Evolutionary conservation across 2,797 vertebrate species (phyloP).

Genomic region (Dermochelys coriacea): DNA sequence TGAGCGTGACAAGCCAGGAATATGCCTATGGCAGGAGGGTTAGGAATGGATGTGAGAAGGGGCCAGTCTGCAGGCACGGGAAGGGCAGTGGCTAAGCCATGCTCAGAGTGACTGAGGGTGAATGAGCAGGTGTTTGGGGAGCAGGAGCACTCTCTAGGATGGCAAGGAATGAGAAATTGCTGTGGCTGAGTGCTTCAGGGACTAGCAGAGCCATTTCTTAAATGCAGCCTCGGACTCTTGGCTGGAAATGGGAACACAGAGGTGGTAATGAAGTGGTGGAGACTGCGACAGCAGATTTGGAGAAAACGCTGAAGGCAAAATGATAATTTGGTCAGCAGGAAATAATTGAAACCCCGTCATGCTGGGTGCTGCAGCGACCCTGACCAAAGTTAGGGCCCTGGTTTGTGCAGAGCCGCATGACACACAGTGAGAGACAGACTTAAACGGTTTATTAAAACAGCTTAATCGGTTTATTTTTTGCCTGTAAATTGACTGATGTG

Average conservation of each 20-base stretch:
- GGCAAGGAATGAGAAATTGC: neutral
- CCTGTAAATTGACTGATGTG: neutral
- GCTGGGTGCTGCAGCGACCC: neutral
- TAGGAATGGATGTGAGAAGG: neutral
- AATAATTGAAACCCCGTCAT: neutral
- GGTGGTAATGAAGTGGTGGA: neutral
- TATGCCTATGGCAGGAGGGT: neutral
- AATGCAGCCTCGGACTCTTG: neutral
- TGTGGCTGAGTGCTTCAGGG: neutral
- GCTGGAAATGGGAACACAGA: neutral
- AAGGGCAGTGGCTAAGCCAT: constrained; percentile 47
- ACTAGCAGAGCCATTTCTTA: neutral
- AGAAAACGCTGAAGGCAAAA: neutral
- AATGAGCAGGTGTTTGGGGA: neutral
- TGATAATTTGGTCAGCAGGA: neutral
- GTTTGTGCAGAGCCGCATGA: neutral
- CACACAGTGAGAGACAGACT: neutral
- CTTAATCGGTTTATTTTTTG: neutral
- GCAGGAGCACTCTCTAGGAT: neutral
- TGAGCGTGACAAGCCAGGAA: neutral
- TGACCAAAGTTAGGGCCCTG: neutral
- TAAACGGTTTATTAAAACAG: neutral
- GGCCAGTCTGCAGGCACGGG: neutral
- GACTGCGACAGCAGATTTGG: neutral
- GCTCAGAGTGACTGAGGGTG: neutral